These are phyloP conservation scores for Ellobium chinense DNA, from an alignment of 2,888 invertebrate species.

Conservation along the genomic window DNA sequence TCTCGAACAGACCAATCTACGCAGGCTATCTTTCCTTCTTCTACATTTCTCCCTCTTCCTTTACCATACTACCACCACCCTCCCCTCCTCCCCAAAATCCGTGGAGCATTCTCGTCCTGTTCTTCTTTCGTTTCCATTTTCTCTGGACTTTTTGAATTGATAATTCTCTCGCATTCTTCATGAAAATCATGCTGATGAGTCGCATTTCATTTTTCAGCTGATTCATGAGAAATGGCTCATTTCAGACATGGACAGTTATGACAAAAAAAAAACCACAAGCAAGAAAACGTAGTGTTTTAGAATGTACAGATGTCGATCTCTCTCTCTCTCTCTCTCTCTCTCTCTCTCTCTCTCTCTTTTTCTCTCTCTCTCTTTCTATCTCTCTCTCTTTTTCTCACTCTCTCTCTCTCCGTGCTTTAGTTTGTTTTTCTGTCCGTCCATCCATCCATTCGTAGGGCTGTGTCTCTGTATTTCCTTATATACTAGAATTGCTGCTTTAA, in stretches of 20 bases:
- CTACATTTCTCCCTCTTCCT: background rate
- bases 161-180: background rate
- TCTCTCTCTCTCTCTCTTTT: background rate
- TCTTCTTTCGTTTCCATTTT: background rate
- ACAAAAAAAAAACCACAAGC: no score
- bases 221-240: no score
- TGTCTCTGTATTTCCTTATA: no score
- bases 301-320: background rate
- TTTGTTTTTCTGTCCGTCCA: background rate
- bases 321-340: background rate
- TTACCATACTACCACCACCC: background rate
- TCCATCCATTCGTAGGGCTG: background rate
- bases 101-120: background rate
- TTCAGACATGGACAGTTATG: no score
- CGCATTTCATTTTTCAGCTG: no score
- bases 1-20: background rate
- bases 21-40: background rate
- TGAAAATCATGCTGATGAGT: no score
- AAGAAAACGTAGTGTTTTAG: background rate
- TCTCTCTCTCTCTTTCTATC: background rate
- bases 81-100: background rate
- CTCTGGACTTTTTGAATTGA: background rate
- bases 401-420: background rate
- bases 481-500: no score
- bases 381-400: background rate